Evolutionary conservation across 1,140 invertebrate species (phyloP).

Genomic region (Ruditapes philippinarum): DNA sequence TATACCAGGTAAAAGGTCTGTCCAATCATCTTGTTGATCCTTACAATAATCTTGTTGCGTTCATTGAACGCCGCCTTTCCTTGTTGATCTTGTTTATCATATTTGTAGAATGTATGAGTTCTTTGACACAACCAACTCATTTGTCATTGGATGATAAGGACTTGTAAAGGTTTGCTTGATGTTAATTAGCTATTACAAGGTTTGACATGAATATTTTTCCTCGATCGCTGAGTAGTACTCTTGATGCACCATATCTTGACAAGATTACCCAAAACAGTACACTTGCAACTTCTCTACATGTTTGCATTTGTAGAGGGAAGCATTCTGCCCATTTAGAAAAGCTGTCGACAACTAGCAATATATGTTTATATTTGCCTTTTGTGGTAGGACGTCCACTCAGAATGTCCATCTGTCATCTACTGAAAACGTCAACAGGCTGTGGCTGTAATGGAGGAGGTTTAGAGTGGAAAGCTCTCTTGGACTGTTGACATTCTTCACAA

Average conservation of each 20-base stretch:
- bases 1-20: too few relatives aligned
- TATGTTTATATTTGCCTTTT: background rate
- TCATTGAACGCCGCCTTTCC: too few relatives aligned
- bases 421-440: slow-evolving; percentile 31
- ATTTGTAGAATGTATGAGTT: too few relatives aligned
- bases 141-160: background rate
- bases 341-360: too few relatives aligned
- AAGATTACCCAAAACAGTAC: slow-evolving; percentile 11
- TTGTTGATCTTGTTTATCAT: too few relatives aligned
- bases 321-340: too few relatives aligned
- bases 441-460: slow-evolving; percentile 5
- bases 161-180: background rate
- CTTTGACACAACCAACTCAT: background rate
- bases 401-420: too few relatives aligned
- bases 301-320: background rate
- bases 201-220: slow-evolving; percentile 46
- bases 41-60: too few relatives aligned
- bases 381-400: slow-evolving; percentile 6
- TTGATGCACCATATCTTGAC: slow-evolving; percentile 50
- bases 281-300: slow-evolving; percentile 4
- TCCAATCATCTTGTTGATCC: too few relatives aligned
- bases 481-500: slow-evolving; percentile 57
- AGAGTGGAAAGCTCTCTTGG: slow-evolving; percentile 18
- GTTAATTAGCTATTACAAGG: too few relatives aligned
- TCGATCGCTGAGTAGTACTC: too few relatives aligned